Evolutionary conservation across 2,797 vertebrate genomes (phyloP), one percentile per base, ranked within the genome.

Genomic region (Setipinna tenuifilis): DNA sequence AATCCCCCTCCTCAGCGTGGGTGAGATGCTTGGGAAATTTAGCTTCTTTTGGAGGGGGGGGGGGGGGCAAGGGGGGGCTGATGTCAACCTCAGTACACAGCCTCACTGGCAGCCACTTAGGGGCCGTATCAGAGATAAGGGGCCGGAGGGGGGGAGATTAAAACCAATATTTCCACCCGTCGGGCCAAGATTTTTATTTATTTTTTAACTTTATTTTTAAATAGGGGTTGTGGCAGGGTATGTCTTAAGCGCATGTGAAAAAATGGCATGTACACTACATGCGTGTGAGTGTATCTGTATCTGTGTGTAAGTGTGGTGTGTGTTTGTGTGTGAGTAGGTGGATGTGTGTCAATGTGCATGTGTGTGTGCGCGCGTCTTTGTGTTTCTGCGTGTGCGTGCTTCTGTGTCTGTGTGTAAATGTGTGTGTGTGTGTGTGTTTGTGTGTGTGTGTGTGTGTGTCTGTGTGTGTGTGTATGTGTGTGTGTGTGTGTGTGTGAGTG

Each of bases 391-490:
- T 54, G 50, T 54, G 50, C 12, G 50, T 54, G 50, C 12, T 6
- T 54, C 6, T 54, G 50, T 54, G 50, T 54, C 46, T 48, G 10
- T 25, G 62, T 68, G 25, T 28, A 1, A 11, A 68, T 83, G 85
- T 65, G 50, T 35, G 14, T 87, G 59, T 82, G 31, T 87, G 65
- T 75, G n/a, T 25, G n/a, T 65, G n/a, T 25, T 2, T 9, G 17
- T 4, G 58, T 59, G 58, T n/a, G 19, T 59, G 58, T n/a, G 75
- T 84, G 84, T 62, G 14, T 87, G 59, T 82, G 31, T 87, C 59
- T 86, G 85, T 89, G 80, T 35, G 25, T 54, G 83, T 19, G 23
- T 19, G 46, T n/a, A 10, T 1, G 61, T 25, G 61, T 14, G 62
- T 65, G 58, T 59, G 17, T 59, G 17, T 59, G 58, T 21, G 50